Evolutionary conservation across 2,888 invertebrate genomes (phyloP), one percentile per base, ranked within the genome.

Genomic region (Spatulosminthurus flaviceps): DNA sequence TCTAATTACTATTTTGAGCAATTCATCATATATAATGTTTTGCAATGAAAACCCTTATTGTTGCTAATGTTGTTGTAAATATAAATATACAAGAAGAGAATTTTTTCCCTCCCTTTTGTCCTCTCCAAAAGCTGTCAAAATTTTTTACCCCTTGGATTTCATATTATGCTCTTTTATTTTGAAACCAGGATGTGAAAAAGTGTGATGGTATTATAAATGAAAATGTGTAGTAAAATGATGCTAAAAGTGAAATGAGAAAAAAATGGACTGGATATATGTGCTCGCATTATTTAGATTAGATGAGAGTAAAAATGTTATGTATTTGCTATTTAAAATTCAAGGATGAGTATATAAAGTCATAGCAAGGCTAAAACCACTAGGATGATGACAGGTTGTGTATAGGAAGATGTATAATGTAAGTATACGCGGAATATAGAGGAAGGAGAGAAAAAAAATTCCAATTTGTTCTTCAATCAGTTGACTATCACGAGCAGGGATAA

Each of bases 181-280:
- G 64, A 64, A 64, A 64, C 64, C n/a, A 64, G 64, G 64, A 64
- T 64, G 64, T 64, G 64, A 64, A 64, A 64, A 64, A 64, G 11
- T 51, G 16, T 11, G 16, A n/a, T 51, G 51, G n/a, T 51, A 19
- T 51, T 4, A 51, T 51, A 51, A 51, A 51, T 51, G 2, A 51
- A 51, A 51, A 2, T 4, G 51, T 19, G n/a, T 11, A 51, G 16
- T 51, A 9, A 11, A 2, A 51, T 51, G 51, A n/a, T n/a, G n/a
- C n/a, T n/a, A n/a, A n/a, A n/a, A n/a, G n/a, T n/a, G 51, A 51
- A 51, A 19, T 51, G 1, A 51, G 16, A 19, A 13, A 34, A 34
- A 34, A 34, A 7, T 11, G 16, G 51, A 19, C 7, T 51, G n/a
- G 2, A 9, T 2, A 51, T 41, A 51, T 51, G 16, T 16, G 51